Conservation (phyloP, 2,113 vertebrate genomes). For the Pituophis catenifer region DNA sequence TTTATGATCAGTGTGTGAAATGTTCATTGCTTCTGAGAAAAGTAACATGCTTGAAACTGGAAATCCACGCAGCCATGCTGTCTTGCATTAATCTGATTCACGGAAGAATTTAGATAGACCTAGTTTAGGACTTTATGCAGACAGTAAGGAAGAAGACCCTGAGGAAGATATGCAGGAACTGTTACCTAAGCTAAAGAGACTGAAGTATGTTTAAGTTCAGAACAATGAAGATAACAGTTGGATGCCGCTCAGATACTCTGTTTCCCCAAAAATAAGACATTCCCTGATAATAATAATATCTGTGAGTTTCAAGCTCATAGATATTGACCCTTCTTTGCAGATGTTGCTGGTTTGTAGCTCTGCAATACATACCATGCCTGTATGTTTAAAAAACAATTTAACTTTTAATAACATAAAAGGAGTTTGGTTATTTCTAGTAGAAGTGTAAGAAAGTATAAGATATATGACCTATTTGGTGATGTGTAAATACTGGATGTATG, state of each 20-base stretch:
- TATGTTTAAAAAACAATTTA: constrained; percentile 5
- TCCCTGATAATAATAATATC: too few relatives aligned
- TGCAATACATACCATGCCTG: not conserved
- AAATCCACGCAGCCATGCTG: not conserved
- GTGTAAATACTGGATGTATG: constrained; percentile 16
- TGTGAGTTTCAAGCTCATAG: not conserved
- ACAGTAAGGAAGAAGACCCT: not conserved
- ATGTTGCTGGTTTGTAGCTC: constrained; percentile 1
- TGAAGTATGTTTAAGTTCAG: not conserved
- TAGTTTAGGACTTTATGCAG: not conserved
- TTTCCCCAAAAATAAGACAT: too few relatives aligned
- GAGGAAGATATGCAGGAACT: not conserved
- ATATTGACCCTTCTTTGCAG: not conserved
- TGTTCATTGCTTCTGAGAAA: constrained; percentile 1
- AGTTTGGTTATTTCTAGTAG: constrained; percentile 38
- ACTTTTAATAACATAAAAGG: constrained; percentile 29
- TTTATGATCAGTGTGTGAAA: constrained; percentile 9
- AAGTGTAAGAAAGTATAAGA: constrained; percentile 36
- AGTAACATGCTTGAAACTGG: not conserved
- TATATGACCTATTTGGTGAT: constrained; percentile 22
- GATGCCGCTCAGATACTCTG: not conserved
- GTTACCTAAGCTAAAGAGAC: not conserved
- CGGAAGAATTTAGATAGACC: not conserved
- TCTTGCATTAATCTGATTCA: not conserved
- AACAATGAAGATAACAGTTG: not conserved